These are phyloP conservation scores for Poliocrania exsul DNA, from an alignment of 2,797 vertebrate species.

Conservation along the genomic window DNA sequence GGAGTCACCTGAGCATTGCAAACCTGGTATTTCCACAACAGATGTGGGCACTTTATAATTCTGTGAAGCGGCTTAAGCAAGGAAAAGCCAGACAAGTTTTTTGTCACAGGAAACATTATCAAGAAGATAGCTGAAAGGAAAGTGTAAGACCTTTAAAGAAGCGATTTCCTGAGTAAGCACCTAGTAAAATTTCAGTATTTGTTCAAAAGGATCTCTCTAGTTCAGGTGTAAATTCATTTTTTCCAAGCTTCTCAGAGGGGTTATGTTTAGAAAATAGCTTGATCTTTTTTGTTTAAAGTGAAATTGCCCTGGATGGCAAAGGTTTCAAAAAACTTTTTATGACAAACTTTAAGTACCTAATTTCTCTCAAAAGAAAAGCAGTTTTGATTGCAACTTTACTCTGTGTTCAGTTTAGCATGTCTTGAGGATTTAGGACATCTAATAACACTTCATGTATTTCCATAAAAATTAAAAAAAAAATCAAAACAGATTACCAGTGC, in stretches of 20 bases:
- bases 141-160: not conserved
- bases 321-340: not conserved
- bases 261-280: not conserved
- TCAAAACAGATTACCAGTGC: not conserved
- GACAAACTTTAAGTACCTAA: not conserved
- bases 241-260: not conserved
- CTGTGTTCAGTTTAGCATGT: fast-evolving
- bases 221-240: not conserved
- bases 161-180: not conserved
- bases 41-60: not conserved
- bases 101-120: not conserved
- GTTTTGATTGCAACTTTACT: not conserved
- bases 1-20: not conserved
- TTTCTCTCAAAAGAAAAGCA: not conserved
- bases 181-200: not conserved
- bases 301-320: not conserved
- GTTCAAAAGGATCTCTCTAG: not conserved
- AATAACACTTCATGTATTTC: not conserved
- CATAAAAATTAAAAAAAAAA: not conserved
- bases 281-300: not conserved
- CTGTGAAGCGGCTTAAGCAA: not conserved
- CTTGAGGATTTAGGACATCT: not conserved
- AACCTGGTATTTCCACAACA: not conserved
- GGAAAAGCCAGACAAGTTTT: not conserved
- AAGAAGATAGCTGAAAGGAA: not conserved